Evolutionary conservation across 2,113 vertebrate species (phyloP), one percentile per base, ranked within the genome.

Genomic region (Perca flavescens): DNA sequence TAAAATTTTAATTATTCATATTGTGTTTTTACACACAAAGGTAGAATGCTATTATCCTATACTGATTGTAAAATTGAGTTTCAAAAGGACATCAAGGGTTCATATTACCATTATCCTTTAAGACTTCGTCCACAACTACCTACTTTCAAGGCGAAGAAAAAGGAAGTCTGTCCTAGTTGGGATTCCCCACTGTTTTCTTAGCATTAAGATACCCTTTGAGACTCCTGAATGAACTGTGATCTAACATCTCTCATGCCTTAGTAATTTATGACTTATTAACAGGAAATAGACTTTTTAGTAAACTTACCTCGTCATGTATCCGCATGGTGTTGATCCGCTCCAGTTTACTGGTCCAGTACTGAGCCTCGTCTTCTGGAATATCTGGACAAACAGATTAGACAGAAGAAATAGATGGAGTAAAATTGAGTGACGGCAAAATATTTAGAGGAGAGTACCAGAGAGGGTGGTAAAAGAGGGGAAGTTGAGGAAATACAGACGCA

Each of bases 361-460:
- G 96, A 77, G 98, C 98, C 91, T 99, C 98, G 46, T 99, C 97
- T 52, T 99, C 98, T 4, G 98, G 98, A 47, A 99, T 99, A 92
- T 99, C 98, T 99, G 84, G 52, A 71, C 73, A 69, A 9, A 79
- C 6, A 8, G 21, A 53, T 36, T 7, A 16, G 34, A 17, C 19
- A 62, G 11, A 22, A 66, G 12, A 58, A 66, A 53, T 6, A n/a
- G 72, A 89, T 1, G 36, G 34, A 57, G 8, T 5, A 73, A 81
- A 86, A 71, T 40, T 9, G 14, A 5, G 16, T 8, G 15, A 25
- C 2, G 6, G 22, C 0, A 50, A 60, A 50, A 54, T n/a, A 47
- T 1, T 3, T 16, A 16, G 25, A 58, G 56, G 10, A 14, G 25
- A 10, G 63, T 17, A 34, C 8, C 13, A 53, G 60, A 69, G 16